Conservation (phyloP, 1,140 invertebrate species). For the Wiebesia pumilae region DNA sequence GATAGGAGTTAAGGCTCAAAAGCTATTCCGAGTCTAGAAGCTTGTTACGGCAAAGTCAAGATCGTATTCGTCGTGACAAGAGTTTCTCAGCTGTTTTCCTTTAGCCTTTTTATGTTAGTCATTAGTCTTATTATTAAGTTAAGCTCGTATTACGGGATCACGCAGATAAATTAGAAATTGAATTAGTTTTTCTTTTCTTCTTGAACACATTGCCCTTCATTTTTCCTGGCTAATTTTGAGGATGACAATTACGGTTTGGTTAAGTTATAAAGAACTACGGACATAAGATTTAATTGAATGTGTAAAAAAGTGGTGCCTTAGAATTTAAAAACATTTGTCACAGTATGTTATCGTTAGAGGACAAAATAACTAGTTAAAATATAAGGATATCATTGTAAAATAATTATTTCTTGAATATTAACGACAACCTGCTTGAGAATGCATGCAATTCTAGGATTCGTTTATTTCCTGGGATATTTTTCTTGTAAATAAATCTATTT, state of each 20-base stretch:
- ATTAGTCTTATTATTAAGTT: conserved; percentile 46
- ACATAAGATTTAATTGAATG: background rate
- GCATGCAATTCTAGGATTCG: background rate
- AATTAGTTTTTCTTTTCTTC: conserved; percentile 31
- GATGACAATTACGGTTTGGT: conserved; percentile 5
- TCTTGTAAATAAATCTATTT: background rate
- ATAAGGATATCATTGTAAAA: background rate
- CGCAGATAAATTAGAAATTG: conserved; percentile 36
- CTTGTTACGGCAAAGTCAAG: conserved; percentile 46
- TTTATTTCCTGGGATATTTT: background rate
- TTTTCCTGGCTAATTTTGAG: background rate
- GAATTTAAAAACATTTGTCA: background rate
- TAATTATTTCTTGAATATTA: background rate
- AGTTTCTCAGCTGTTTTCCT: conserved; percentile 21
- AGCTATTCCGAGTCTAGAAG: conserved; percentile 31
- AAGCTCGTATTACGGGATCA: conserved; percentile 8
- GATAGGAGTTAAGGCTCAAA: conserved; percentile 19
- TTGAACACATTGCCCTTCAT: background rate
- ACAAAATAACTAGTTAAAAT: background rate
- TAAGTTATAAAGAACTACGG: background rate
- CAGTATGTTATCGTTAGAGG: background rate
- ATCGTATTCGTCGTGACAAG: conserved; percentile 45
- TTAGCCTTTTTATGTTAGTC: conserved; percentile 21
- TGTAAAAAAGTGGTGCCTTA: background rate
- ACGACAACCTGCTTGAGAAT: background rate